Conservation (phyloP, 2,888 invertebrate genomes). For the Arctia plantaginis region DNA sequence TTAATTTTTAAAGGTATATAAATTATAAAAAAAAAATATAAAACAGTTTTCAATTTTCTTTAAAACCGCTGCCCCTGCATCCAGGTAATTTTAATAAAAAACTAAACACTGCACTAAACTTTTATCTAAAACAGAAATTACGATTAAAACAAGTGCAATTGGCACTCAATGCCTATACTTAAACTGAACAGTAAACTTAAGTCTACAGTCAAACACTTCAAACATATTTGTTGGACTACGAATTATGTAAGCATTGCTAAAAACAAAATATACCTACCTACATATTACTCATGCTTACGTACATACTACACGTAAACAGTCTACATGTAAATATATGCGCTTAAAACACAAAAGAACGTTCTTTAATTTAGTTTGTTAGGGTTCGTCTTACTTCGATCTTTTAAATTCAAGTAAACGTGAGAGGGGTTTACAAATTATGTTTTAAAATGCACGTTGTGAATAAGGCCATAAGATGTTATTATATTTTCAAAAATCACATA, state of each 20-base stretch:
- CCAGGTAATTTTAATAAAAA: too few species aligned
- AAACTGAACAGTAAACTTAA: too few species aligned
- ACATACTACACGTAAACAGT: background rate
- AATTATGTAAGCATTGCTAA: background rate
- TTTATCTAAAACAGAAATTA: too few species aligned
- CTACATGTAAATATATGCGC: constrained; percentile 19
- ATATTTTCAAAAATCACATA: background rate
- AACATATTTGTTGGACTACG: background rate
- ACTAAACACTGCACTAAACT: too few species aligned
- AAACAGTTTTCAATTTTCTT: too few species aligned
- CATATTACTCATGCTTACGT: background rate
- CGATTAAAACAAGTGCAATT: too few species aligned
- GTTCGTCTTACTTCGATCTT: constrained; percentile 59
- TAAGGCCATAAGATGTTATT: constrained; percentile 41
- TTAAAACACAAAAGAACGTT: constrained; percentile 50
- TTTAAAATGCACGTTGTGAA: constrained; percentile 37
- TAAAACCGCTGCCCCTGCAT: too few species aligned
- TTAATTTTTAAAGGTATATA: too few species aligned
- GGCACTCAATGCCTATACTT: too few species aligned
- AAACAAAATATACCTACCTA: background rate
- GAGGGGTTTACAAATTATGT: constrained; percentile 48
- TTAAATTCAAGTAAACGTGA: constrained; percentile 64
- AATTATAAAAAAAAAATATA: too few species aligned
- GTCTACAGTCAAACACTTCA: background rate
- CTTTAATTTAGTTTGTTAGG: constrained; percentile 68